A percentile compares a stretch with the other conserved stretches of the same genome.
Evolutionary conservation across 2,888 invertebrate genomes (phyloP).

Genomic region (Scelioninae gen. 1): DNA sequence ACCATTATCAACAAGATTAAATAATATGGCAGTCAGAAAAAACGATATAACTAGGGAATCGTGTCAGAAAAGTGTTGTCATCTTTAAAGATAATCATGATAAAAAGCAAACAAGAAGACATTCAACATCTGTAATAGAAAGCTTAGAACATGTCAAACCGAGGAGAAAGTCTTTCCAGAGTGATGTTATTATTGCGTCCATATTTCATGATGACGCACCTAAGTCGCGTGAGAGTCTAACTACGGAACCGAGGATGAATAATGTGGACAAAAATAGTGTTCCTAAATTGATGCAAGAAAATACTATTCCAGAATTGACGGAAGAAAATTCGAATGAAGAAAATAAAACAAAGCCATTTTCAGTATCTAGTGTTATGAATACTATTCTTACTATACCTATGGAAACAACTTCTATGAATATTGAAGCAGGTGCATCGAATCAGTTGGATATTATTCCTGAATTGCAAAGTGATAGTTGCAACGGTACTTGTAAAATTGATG

Average conservation of each 20-base stretch:
- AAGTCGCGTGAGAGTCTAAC: slow-evolving; percentile 14
- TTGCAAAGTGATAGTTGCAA: no score
- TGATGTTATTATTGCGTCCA: slow-evolving; percentile 50
- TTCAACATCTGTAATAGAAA: slow-evolving; percentile 47
- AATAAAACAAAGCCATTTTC: no score
- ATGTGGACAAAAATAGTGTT: slow-evolving; percentile 13
- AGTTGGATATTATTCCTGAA: no score
- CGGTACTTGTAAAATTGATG: no score
- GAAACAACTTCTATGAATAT: no score
- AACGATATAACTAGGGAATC: slow-evolving; percentile 3
- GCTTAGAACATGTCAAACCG: slow-evolving; percentile 12
- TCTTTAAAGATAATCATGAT: slow-evolving; percentile 1
- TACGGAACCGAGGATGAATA: background rate
- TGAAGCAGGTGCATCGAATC: no score
- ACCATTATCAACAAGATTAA: slow-evolving; percentile 19
- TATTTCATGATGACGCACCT: slow-evolving; percentile 30
- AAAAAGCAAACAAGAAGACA: slow-evolving; percentile 39
- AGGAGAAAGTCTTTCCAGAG: slow-evolving; percentile 62
- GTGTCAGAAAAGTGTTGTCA: slow-evolving; percentile 2
- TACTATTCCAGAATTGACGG: no score
- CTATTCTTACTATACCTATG: no score
- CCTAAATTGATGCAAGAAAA: background rate
- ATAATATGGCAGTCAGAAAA: slow-evolving; percentile 3
- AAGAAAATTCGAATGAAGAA: no score
- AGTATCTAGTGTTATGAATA: no score